A percentile compares a stretch with the other conserved stretches of the same genome.
phyloP scores from a whole-genome alignment of 2,797 vertebrate species.

The Chrysocyon brachyurus region DNA sequence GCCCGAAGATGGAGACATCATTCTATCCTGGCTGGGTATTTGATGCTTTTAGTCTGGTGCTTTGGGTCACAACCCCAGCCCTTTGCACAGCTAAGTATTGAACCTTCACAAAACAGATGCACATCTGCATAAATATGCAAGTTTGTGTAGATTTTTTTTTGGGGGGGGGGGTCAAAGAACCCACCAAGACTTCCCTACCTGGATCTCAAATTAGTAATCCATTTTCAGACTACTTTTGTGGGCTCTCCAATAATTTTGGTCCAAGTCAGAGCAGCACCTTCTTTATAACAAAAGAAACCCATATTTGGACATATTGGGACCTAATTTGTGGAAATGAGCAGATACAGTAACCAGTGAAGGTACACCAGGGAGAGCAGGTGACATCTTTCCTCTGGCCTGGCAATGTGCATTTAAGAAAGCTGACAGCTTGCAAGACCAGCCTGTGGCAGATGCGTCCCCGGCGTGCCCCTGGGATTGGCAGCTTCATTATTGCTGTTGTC shows the following conservation, averaged over 20 bases:
- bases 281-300: background rate
- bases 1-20: background rate
- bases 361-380: background rate
- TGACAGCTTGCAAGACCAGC: background rate
- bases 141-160: background rate
- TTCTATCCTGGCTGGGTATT: background rate
- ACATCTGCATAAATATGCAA: no score
- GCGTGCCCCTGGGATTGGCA: conserved; percentile 65
- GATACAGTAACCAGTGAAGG: background rate
- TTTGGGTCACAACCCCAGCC: background rate
- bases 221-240: background rate
- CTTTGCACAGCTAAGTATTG: background rate
- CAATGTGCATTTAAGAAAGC: conserved; percentile 27
- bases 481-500: conserved; percentile 70
- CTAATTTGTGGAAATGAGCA: conserved; percentile 24
- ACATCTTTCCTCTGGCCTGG: background rate
- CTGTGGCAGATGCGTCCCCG: background rate
- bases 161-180: background rate
- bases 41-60: background rate
- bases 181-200: background rate
- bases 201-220: background rate
- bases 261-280: background rate
- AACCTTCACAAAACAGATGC: background rate
- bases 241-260: background rate
- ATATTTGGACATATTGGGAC: background rate